Evolutionary conservation across 2,888 invertebrate species (phyloP).

Genomic region (Petrolisthes cinctipes): DNA sequence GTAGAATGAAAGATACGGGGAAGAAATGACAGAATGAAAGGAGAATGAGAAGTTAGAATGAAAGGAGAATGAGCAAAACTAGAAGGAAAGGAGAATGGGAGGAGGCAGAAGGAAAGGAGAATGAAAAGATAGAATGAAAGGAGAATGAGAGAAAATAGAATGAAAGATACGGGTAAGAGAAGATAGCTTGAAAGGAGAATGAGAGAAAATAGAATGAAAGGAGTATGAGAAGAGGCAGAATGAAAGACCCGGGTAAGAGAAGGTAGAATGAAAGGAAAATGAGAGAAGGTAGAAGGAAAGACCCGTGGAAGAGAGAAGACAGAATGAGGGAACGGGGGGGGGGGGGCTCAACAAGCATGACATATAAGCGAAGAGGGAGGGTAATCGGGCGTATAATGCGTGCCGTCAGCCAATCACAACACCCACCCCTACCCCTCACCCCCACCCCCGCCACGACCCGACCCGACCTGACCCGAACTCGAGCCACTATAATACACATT

Average conservation of each 20-base stretch:
- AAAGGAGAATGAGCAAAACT: background rate
- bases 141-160: background rate
- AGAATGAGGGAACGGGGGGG: background rate
- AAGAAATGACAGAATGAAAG: no score
- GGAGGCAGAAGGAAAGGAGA: background rate
- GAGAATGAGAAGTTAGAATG: conserved; percentile 1
- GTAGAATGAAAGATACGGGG: no score
- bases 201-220: background rate
- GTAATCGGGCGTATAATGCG: conserved; percentile 44
- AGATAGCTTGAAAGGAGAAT: background rate
- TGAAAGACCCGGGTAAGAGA: background rate
- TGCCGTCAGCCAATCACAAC: conserved; percentile 46
- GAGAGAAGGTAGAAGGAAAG: background rate
- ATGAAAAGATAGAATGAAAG: background rate
- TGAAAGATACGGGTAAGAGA: background rate
- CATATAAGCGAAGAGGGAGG: conserved; percentile 44
- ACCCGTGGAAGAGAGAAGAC: background rate
- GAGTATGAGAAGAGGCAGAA: background rate
- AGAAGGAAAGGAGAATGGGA: background rate
- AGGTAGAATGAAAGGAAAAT: background rate
- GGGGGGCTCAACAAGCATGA: conserved; percentile 38
- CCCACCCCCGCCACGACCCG: background rate
- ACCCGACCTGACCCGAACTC: background rate
- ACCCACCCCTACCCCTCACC: background rate
- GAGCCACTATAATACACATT: background rate